Evolutionary conservation across 1,140 invertebrate species (phyloP), one percentile per base, ranked within the genome.

Genomic region (Lordiphosa mommai): DNA sequence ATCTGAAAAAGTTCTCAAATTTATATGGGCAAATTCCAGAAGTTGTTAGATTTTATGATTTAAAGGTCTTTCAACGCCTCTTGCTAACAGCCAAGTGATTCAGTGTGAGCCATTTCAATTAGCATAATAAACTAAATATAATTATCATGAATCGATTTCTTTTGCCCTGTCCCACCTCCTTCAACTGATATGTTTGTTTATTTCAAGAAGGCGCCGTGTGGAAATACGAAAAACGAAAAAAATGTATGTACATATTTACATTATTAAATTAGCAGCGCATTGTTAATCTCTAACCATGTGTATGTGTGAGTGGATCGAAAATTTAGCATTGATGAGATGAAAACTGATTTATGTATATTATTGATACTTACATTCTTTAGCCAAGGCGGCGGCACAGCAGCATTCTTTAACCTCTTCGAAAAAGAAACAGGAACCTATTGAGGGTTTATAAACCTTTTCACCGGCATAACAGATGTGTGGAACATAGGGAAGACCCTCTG

Each of bases 401-500:
- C 93, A 93, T 61, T 91, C 91, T 58, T 92, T 90, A 33, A 93
- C 64, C 73, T 92, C 90, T 41, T 89, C 88, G 65, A 93, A 93
- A 60, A 91, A 90, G 38, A 90, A 91, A 64, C 93, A 93, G 66
- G 93, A 90, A 20, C 84, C 89, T 20, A 91, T 90, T 13, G 90
- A 88, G 23, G 92, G 89, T 67, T 89, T 89, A 73, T 92, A 92
- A 40, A 90, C 73, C 72, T 91, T 89, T 43, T 90, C 90, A 32
- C 90, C 91, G 29, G 92, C 84, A 63, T 91, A 92, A 66, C 93
- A 93, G 6, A 91, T 91, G 76, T 93, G 93, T 29, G 91, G 90
- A 7, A 93, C 91, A 82, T 91, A 93, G 20, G 91, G 91, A 33
- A 93, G 89, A 34, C 90, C 89, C 89, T 93, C 92, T 93, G 84